phyloP scores from a whole-genome alignment of 2,113 vertebrate genomes.

The Scomber japonicus region DNA sequence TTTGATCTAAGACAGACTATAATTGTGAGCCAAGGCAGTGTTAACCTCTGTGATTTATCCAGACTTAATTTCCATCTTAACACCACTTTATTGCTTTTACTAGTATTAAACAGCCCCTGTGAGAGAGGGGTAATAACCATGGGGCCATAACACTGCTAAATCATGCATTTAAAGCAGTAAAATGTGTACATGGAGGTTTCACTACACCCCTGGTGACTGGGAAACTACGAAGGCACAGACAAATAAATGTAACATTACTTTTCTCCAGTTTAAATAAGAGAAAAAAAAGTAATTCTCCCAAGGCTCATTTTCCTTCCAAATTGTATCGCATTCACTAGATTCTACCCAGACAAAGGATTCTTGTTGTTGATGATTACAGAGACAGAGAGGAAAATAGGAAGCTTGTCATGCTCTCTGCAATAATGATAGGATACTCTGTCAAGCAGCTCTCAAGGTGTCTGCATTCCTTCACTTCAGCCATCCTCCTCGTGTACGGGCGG shows the following conservation, averaged over 20 bases:
- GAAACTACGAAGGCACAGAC: conserved; percentile 31
- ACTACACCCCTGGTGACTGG: conserved; percentile 46
- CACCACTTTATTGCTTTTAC: conserved; percentile 78
- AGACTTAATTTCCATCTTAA: conserved; percentile 76
- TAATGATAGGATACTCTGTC: conserved; percentile 70
- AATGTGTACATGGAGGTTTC: conserved; percentile 29
- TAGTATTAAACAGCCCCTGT: conserved; percentile 68
- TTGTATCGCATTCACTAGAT: conserved; percentile 54
- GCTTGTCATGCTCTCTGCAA: conserved; percentile 63
- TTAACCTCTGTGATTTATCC: conserved; percentile 73
- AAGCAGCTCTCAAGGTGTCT: conserved; percentile 65
- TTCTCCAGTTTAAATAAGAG: conserved; percentile 17
- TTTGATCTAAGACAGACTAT: conserved; percentile 54
- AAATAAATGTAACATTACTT: conserved; percentile 49
- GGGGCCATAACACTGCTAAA: conserved; percentile 70
- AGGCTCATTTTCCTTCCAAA: conserved; percentile 48
- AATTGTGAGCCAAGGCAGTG: conserved; percentile 60
- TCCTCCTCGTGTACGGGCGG: conserved; percentile 21
- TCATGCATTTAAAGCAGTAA: conserved; percentile 72
- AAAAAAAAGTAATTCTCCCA: background rate
- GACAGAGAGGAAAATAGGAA: conserved; percentile 49
- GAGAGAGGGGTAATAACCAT: conserved; percentile 72
- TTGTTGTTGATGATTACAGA: conserved; percentile 67
- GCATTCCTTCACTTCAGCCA: conserved; percentile 61
- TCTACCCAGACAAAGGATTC: conserved; percentile 40